Evolutionary conservation across 1,140 invertebrate genomes (phyloP).

Genomic region (Euura lappo): DNA sequence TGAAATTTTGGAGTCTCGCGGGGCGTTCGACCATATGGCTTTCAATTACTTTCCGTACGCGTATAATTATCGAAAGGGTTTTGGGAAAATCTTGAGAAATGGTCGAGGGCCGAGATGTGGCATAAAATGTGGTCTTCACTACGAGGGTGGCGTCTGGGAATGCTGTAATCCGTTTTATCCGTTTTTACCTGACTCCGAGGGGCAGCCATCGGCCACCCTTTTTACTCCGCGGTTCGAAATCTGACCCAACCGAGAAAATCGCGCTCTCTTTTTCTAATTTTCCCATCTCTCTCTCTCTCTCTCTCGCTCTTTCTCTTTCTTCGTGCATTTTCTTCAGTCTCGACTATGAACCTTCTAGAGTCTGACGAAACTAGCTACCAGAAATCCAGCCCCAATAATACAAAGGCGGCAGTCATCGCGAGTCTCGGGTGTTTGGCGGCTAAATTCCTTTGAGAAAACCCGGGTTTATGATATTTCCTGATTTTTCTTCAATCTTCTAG

Average conservation of each 20-base stretch:
- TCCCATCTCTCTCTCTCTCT: slow-evolving; percentile 22
- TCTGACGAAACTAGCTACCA: background rate
- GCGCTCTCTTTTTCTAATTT: slow-evolving; percentile 5
- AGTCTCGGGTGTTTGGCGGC: background rate
- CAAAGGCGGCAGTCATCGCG: background rate
- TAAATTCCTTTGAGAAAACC: background rate
- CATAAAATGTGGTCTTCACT: background rate
- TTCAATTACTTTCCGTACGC: no score
- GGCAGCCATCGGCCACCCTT: slow-evolving; percentile 22
- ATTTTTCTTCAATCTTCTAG: background rate
- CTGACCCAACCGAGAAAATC: slow-evolving; percentile 22
- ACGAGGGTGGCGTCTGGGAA: slow-evolving; percentile 12
- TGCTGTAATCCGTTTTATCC: slow-evolving; percentile 11
- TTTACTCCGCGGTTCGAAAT: slow-evolving; percentile 20
- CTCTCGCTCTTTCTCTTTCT: slow-evolving; percentile 34
- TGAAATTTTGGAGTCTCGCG: no score
- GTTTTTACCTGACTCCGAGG: slow-evolving; percentile 19
- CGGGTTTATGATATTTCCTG: background rate
- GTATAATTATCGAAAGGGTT: no score
- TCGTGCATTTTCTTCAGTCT: slow-evolving; percentile 5
- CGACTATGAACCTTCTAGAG: background rate
- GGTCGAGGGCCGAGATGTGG: background rate
- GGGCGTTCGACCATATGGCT: no score
- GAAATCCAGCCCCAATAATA: background rate
- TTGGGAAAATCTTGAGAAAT: background rate